These are phyloP conservation scores for Dromius quadrimaculatus DNA, from an alignment of 2,888 invertebrate species.

Conservation along the genomic window DNA sequence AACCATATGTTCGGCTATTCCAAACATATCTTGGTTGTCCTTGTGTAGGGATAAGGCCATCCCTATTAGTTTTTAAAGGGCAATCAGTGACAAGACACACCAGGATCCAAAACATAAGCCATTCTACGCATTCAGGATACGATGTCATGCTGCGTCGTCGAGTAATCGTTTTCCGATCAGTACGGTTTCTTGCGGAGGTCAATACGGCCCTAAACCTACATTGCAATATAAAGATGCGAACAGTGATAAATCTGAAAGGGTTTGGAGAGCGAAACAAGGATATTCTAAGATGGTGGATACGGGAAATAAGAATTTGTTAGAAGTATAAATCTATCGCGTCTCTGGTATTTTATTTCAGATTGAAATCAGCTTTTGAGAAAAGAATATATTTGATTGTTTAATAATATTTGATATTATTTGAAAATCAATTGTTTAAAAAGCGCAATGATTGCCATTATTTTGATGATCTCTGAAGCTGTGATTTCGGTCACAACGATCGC, in stretches of 20 bases:
- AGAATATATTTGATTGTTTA: too few relatives aligned
- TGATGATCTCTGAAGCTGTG: too few relatives aligned
- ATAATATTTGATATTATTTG: too few relatives aligned
- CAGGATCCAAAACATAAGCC: slow-evolving; percentile 6
- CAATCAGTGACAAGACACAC: slow-evolving; percentile 19
- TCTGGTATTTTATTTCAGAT: too few relatives aligned
- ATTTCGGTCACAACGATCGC: too few relatives aligned
- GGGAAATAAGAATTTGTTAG: too few relatives aligned
- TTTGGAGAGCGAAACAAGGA: slow-evolving; percentile 31
- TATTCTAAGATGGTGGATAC: too few relatives aligned
- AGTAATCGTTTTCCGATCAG: slow-evolving; percentile 37
- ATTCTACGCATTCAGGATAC: slow-evolving; percentile 12
- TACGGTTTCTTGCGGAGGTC: slow-evolving; percentile 16
- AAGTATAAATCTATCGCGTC: too few relatives aligned
- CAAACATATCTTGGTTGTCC: neutral
- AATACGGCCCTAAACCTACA: slow-evolving; percentile 25
- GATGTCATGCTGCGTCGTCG: slow-evolving; percentile 12
- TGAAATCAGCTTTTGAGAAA: too few relatives aligned
- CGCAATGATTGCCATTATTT: too few relatives aligned
- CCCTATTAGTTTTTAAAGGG: slow-evolving; percentile 25
- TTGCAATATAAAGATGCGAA: slow-evolving; percentile 30
- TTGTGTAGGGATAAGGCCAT: neutral
- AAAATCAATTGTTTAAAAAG: too few relatives aligned
- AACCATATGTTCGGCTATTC: slow-evolving; percentile 6
- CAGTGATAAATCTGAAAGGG: slow-evolving; percentile 31